A percentile compares a stretch with the other conserved stretches of the same genome.
Conservation (phyloP, 1,140 invertebrate species). For the Ceratina japonica region DNA sequence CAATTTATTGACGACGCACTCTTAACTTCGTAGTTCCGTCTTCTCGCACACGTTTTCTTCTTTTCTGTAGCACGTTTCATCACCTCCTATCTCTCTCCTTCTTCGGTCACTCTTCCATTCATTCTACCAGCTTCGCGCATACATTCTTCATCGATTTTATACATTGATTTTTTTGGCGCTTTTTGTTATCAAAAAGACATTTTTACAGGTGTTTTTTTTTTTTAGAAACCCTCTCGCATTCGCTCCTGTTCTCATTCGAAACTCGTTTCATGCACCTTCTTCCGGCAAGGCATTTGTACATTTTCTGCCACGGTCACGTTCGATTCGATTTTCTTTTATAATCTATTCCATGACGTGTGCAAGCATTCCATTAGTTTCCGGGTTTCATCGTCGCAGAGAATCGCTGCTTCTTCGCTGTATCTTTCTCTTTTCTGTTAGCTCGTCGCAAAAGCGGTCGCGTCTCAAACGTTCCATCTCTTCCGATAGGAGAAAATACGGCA, state of each 20-base stretch:
- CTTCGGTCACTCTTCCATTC: constrained; percentile 24
- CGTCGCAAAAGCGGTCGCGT: not conserved
- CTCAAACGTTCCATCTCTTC: not conserved
- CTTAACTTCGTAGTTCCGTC: not conserved
- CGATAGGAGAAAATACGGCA: constrained; percentile 36
- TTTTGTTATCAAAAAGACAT: constrained; percentile 65
- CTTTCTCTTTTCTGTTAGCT: constrained; percentile 4
- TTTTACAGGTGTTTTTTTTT: constrained; percentile 57
- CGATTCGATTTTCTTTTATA: not conserved
- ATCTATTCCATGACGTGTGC: too few relatives aligned
- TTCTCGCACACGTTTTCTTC: not conserved
- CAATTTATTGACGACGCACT: too few relatives aligned
- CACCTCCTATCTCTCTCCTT: constrained; percentile 9
- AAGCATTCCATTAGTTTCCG: not conserved
- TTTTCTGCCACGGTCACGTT: constrained; percentile 46
- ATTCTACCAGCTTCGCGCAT: not conserved
- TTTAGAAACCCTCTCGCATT: constrained; percentile 49
- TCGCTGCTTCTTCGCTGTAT: not conserved
- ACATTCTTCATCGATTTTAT: constrained; percentile 26
- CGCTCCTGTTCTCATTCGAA: constrained; percentile 13
- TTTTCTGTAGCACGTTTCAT: not conserved
- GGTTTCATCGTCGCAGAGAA: not conserved
- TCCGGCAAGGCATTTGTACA: constrained; percentile 43
- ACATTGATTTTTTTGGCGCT: constrained; percentile 59
- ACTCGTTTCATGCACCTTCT: not conserved